Evolutionary conservation across 2,797 vertebrate genomes (phyloP).

Genomic region (Falco peregrinus): DNA sequence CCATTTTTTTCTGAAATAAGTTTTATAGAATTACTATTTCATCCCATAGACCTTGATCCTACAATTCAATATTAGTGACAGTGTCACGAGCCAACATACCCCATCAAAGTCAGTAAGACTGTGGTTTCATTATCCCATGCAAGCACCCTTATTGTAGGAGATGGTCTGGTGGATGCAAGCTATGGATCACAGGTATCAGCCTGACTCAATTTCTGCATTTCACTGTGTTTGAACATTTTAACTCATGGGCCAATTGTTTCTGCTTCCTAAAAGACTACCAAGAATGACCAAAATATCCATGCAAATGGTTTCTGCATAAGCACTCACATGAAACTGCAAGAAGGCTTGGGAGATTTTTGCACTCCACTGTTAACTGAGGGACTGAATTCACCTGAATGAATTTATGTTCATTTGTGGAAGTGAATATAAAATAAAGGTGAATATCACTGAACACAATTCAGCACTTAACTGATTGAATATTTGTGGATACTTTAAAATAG

Average conservation of each 20-base stretch:
- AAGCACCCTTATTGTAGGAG: background rate
- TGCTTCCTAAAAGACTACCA: background rate
- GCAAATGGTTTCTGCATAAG: background rate
- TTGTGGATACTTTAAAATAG: background rate
- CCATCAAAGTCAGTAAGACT: background rate
- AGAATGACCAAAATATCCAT: background rate
- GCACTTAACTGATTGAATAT: background rate
- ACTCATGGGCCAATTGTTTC: background rate
- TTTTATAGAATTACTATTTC: background rate
- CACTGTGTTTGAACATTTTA: background rate
- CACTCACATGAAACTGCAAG: background rate
- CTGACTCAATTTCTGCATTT: background rate
- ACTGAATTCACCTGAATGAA: background rate
- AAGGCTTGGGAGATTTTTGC: background rate
- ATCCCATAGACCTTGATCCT: background rate
- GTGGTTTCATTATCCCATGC: background rate
- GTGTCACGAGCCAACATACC: fast-evolving
- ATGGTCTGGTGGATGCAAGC: background rate
- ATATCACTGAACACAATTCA: conserved; percentile 15
- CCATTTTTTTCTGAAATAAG: background rate
- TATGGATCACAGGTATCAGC: background rate
- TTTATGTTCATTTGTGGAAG: conserved; percentile 1
- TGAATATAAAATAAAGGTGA: conserved; percentile 11
- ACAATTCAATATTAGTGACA: background rate
- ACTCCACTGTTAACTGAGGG: background rate